Evolutionary conservation across 2,113 vertebrate genomes (phyloP).

Genomic region (Xenus cinereus): DNA sequence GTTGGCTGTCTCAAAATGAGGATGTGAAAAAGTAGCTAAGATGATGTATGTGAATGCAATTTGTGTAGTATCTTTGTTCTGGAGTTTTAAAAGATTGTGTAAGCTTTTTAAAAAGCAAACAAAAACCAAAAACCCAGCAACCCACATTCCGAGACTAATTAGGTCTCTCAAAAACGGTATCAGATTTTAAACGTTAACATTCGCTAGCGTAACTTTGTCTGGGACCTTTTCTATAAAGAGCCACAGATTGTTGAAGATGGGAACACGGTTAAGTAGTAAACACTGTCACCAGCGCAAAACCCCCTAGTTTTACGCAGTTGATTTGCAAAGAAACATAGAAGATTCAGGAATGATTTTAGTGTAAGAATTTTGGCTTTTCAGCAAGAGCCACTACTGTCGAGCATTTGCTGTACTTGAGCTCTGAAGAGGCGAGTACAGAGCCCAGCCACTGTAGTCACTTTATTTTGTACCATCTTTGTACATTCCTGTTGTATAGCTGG

Average conservation of each 20-base stretch:
- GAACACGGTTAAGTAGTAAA: constrained; percentile 1
- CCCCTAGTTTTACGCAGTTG: background rate
- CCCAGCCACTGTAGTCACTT: constrained; percentile 75
- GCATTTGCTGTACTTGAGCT: constrained; percentile 54
- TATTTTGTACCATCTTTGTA: constrained; percentile 75
- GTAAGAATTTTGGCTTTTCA: constrained; percentile 17
- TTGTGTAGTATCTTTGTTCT: background rate
- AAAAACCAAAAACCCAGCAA: background rate
- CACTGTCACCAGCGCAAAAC: constrained; percentile 15
- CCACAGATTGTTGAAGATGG: background rate
- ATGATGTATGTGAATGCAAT: background rate
- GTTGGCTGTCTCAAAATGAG: background rate
- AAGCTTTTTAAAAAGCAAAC: background rate
- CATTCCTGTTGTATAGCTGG: constrained; percentile 80
- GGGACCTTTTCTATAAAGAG: constrained; percentile 4
- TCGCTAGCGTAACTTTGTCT: constrained; percentile 20
- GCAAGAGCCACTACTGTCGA: background rate
- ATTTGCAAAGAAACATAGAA: background rate
- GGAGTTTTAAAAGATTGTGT: background rate
- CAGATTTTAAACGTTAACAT: constrained; percentile 16
- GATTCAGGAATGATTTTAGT: background rate
- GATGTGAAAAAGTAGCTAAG: background rate
- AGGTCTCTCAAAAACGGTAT: background rate
- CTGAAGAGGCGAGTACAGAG: constrained; percentile 44
- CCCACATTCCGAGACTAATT: constrained; percentile 38